A percentile compares a stretch with the other conserved stretches of the same genome.
Evolutionary conservation across 2,797 vertebrate species (phyloP).

Genomic region (Echiichthys vipera): DNA sequence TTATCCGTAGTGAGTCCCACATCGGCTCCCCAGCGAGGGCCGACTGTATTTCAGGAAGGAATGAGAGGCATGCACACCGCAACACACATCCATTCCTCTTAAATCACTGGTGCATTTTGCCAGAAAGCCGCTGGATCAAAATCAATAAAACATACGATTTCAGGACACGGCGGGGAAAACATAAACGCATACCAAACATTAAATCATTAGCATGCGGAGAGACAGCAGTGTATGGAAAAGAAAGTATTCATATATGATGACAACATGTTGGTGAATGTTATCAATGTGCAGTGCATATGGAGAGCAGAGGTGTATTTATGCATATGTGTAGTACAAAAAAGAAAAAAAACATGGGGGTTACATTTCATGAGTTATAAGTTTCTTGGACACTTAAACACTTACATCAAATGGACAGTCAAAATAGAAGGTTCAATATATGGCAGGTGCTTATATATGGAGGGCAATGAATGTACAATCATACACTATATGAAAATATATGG

Average conservation of each 20-base stretch:
- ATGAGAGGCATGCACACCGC: conserved; percentile 69
- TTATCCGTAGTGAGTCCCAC: conserved; percentile 48
- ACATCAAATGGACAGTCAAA: conserved; percentile 10
- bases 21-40: conserved; percentile 30
- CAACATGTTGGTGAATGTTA: conserved; percentile 25
- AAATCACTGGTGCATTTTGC: conserved; percentile 77
- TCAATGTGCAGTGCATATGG: not conserved
- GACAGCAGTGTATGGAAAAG: conserved; percentile 39
- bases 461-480: conserved; percentile 46
- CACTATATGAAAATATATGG: conserved; percentile 71
- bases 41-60: conserved; percentile 66
- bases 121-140: conserved; percentile 62
- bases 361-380: conserved; percentile 24
- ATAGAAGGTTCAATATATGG: conserved; percentile 16
- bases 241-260: conserved; percentile 39
- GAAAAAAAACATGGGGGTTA: not conserved
- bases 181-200: conserved; percentile 63
- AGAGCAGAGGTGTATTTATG: conserved; percentile 21
- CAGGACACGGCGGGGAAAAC: conserved; percentile 47
- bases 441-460: conserved; percentile 26
- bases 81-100: conserved; percentile 65
- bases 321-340: not conserved
- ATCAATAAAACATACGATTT: conserved; percentile 73
- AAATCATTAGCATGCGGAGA: conserved; percentile 67
- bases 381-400: conserved; percentile 34